Evolutionary conservation across 2,797 vertebrate genomes (phyloP).

Genomic region (Limnodromus scolopaceus): DNA sequence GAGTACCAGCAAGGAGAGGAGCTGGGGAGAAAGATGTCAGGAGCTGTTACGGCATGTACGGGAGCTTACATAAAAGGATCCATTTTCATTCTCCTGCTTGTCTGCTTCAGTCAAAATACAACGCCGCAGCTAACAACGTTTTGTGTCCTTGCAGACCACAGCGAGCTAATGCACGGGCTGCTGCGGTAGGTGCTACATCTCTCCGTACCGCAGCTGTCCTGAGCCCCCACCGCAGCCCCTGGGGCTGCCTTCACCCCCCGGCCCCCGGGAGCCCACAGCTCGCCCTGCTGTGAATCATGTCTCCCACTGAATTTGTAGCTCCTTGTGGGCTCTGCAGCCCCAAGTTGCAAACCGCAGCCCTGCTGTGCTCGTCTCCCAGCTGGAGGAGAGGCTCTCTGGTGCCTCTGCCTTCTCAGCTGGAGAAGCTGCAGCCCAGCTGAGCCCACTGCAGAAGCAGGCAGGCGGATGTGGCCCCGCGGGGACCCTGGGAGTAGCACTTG

Average conservation of each 20-base stretch:
- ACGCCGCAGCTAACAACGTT: neutral
- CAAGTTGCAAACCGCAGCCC: neutral
- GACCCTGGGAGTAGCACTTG: neutral
- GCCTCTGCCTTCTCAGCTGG: neutral
- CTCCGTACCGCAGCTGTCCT: neutral
- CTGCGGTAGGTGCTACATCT: neutral
- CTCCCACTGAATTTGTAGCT: neutral
- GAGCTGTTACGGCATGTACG: neutral
- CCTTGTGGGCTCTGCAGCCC: neutral
- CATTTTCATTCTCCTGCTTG: constrained; percentile 42
- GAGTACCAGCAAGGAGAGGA: neutral
- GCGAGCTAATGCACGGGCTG: neutral
- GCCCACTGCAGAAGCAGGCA: neutral
- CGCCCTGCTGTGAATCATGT: neutral
- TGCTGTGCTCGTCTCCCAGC: neutral
- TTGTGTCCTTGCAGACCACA: neutral
- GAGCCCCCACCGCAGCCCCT: neutral
- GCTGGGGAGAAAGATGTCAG: neutral
- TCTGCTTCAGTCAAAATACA: constrained; percentile 43
- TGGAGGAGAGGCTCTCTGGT: rapidly evolving
- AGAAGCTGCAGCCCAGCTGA: neutral
- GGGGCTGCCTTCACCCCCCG: neutral
- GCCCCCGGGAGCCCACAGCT: neutral
- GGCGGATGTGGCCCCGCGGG: rapidly evolving
- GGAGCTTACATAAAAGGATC: constrained; percentile 29